Conservation (phyloP, 2,797 vertebrate genomes). For the Amphiprion clarkii region DNA sequence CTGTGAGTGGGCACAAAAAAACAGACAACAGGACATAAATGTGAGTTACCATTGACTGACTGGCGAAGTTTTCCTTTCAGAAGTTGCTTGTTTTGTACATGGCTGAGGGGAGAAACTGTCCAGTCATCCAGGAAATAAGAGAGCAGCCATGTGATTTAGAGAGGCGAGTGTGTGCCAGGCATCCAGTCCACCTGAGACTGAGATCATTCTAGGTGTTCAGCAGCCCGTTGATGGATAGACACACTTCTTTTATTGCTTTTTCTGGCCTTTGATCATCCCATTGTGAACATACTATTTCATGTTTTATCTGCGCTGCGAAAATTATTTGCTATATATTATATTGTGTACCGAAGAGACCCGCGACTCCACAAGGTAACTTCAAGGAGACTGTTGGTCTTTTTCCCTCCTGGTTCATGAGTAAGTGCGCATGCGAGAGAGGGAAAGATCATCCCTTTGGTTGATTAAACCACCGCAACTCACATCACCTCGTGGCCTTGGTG, state of each 20-base stretch:
- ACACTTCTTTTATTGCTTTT: conserved; percentile 75
- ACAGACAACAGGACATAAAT: conserved; percentile 69
- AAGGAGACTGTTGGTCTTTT: conserved; percentile 47
- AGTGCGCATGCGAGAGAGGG: conserved; percentile 12
- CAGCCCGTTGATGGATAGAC: conserved; percentile 72
- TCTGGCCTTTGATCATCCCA: conserved; percentile 76
- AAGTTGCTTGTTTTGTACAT: conserved; percentile 73
- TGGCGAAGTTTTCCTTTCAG: conserved; percentile 67
- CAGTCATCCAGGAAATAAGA: conserved; percentile 83
- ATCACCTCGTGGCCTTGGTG: conserved; percentile 67
- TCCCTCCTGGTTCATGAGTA: background rate
- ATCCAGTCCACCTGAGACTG: conserved; percentile 73
- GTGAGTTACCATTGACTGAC: conserved; percentile 64
- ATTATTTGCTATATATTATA: conserved; percentile 59
- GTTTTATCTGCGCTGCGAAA: conserved; percentile 58
- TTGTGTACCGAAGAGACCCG: conserved; percentile 21
- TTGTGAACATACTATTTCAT: conserved; percentile 65
- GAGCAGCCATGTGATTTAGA: conserved; percentile 76
- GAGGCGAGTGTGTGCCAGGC: conserved; percentile 62
- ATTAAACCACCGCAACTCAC: conserved; percentile 69
- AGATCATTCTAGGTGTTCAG: conserved; percentile 72
- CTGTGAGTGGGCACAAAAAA: conserved; percentile 39
- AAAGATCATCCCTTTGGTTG: conserved; percentile 60
- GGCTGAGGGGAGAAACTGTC: conserved; percentile 68
- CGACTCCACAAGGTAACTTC: conserved; percentile 49